Evolutionary conservation across 2,888 invertebrate genomes (phyloP).

Genomic region (Hymenopus coronatus): DNA sequence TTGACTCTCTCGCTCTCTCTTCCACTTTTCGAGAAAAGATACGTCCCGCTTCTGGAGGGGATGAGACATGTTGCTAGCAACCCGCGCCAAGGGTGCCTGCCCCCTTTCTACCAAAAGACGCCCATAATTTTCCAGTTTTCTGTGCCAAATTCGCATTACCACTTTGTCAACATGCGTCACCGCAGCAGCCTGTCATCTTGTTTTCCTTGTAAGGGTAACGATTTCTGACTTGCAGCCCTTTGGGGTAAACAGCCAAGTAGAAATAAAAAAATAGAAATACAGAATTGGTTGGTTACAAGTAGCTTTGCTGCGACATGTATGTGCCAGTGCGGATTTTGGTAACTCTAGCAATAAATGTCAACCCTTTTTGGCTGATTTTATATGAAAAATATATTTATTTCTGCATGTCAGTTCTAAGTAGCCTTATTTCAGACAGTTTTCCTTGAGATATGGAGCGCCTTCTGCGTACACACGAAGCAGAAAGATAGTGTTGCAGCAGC

Average conservation of each 20-base stretch:
- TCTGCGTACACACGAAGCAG: too few relatives aligned
- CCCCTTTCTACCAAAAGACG: background rate
- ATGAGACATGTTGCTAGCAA: background rate
- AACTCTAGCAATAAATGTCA: background rate
- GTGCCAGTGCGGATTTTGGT: background rate
- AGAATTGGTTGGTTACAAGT: background rate
- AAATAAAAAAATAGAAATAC: background rate
- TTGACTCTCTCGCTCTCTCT: background rate
- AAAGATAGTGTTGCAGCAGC: too few relatives aligned
- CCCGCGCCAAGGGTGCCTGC: background rate
- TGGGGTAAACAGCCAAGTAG: background rate
- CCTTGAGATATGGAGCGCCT: too few relatives aligned
- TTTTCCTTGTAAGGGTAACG: background rate
- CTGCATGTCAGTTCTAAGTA: background rate
- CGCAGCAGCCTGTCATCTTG: background rate
- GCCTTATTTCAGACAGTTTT: too few relatives aligned
- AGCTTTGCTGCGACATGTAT: background rate
- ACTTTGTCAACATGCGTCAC: background rate
- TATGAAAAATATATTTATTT: background rate
- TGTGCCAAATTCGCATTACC: background rate
- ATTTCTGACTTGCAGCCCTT: background rate
- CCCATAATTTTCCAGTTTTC: background rate
- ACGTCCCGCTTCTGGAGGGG: background rate
- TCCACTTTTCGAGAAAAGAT: background rate
- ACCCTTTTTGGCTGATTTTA: background rate